These are phyloP conservation scores for Catharus minimus DNA, from an alignment of 2,113 vertebrate species.

Conservation along the genomic window DNA sequence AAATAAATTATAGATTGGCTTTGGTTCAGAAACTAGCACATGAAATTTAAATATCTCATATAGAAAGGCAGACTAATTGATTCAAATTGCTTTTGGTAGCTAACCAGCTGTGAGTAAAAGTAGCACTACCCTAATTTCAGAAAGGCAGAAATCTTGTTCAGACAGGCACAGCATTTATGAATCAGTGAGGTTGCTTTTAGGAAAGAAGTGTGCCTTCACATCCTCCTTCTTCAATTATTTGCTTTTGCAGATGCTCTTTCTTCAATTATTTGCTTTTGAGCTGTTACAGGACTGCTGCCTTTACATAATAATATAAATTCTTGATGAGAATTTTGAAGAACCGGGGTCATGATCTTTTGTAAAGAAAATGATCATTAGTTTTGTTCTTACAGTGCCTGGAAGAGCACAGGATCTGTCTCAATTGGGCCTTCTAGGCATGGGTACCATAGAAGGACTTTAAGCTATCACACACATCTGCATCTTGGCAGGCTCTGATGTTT, in stretches of 20 bases:
- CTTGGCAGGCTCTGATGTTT: not conserved
- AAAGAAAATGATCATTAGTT: not conserved
- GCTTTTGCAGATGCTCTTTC: not conserved
- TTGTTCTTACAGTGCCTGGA: not conserved
- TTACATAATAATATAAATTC: not conserved
- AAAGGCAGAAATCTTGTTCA: not conserved
- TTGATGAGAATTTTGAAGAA: not conserved
- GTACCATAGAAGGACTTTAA: not conserved
- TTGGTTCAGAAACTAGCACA: not conserved
- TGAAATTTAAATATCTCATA: constrained; percentile 2
- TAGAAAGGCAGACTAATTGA: constrained; percentile 5
- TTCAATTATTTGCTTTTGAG: not conserved
- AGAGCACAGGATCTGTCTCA: not conserved
- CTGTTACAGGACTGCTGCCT: not conserved
- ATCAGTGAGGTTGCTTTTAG: not conserved
- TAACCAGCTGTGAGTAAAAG: not conserved
- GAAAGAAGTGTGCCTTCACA: not conserved
- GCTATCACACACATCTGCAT: not conserved
- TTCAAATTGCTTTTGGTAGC: not conserved
- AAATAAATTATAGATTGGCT: not conserved
- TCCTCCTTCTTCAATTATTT: not conserved
- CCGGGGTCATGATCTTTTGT: not conserved
- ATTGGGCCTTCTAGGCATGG: not conserved
- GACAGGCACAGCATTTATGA: not conserved
- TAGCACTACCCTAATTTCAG: not conserved